A percentile compares a stretch with the other conserved stretches of the same genome.
Conservation (phyloP, 1,140 invertebrate genomes). For the Tetramorium parvispinum region DNA sequence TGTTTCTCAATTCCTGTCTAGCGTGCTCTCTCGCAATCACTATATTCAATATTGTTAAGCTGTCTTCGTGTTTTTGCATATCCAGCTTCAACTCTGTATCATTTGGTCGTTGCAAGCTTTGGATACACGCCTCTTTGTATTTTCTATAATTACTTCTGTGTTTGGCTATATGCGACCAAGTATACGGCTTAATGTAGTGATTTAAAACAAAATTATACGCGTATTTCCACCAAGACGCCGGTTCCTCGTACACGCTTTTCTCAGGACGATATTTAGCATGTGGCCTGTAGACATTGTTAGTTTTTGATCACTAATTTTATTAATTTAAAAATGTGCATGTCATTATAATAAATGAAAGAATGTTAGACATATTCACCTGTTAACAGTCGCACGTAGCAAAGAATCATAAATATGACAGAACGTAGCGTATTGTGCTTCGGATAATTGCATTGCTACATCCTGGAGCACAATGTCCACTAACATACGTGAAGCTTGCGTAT, state of each 20-base stretch:
- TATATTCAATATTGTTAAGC: constrained; percentile 90
- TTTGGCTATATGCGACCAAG: constrained; percentile 90
- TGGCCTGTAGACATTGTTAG: constrained; percentile 63
- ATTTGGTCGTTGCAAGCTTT: constrained; percentile 89
- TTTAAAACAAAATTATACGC: constrained; percentile 91
- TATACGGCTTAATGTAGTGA: constrained; percentile 90
- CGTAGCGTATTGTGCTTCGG: constrained; percentile 90
- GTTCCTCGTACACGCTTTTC: constrained; percentile 83
- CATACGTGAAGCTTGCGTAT: constrained; percentile 90
- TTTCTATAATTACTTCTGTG: constrained; percentile 90
- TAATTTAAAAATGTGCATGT: neutral
- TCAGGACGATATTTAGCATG: constrained; percentile 83
- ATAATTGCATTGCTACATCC: constrained; percentile 91
- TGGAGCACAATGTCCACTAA: constrained; percentile 92
- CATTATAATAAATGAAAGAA: constrained; percentile 11
- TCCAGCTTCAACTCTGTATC: constrained; percentile 91
- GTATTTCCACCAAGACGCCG: constrained; percentile 91
- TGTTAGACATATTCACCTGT: constrained; percentile 84
- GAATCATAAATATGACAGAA: constrained; percentile 89
- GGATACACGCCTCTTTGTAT: constrained; percentile 91
- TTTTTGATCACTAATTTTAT: neutral
- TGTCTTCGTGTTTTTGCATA: constrained; percentile 91
- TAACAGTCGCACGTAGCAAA: constrained; percentile 89
- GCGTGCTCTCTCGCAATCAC: constrained; percentile 92
- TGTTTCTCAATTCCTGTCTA: constrained; percentile 82